phyloP scores from a whole-genome alignment of 35 echinoderm and acorn worm species.

The Apostichopus californicus region DNA sequence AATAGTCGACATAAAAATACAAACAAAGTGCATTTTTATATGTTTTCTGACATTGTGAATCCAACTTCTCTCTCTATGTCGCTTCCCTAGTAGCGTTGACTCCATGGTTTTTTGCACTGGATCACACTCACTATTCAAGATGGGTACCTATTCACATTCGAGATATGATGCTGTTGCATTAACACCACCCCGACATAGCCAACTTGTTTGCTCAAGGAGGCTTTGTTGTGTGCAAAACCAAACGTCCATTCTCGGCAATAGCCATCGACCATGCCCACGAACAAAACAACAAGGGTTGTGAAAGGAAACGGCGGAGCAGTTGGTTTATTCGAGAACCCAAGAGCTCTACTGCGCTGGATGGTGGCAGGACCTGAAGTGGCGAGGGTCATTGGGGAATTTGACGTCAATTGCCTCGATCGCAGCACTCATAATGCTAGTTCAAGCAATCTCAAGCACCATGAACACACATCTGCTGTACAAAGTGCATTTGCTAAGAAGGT shows the following conservation, averaged over 20 bases:
- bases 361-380: constrained; percentile 56
- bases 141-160: constrained; percentile 22
- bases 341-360: constrained; percentile 62
- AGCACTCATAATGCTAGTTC: too few relatives aligned
- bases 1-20: too few relatives aligned
- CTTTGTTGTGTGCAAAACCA: constrained; percentile 52
- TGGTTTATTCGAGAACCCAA: constrained; percentile 60
- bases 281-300: constrained; percentile 59
- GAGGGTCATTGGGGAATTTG: constrained; percentile 32
- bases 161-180: neutral
- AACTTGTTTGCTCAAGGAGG: constrained; percentile 14
- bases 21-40: too few relatives aligned
- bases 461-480: neutral
- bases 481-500: constrained; percentile 28
- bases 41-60: too few relatives aligned
- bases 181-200: neutral
- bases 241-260: constrained; percentile 49
- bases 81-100: constrained; percentile 29
- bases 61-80: constrained; percentile 45
- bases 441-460: neutral
- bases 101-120: constrained; percentile 67
- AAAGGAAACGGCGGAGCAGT: constrained; percentile 72
- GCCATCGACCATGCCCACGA: constrained; percentile 75
- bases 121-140: constrained; percentile 63
- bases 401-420: neutral